Percentiles rank a stretch among this genome's conserved stretches.
These are phyloP conservation scores for Solenopsis invicta DNA, from an alignment of 1,140 invertebrate genomes.

Conservation along the genomic window DNA sequence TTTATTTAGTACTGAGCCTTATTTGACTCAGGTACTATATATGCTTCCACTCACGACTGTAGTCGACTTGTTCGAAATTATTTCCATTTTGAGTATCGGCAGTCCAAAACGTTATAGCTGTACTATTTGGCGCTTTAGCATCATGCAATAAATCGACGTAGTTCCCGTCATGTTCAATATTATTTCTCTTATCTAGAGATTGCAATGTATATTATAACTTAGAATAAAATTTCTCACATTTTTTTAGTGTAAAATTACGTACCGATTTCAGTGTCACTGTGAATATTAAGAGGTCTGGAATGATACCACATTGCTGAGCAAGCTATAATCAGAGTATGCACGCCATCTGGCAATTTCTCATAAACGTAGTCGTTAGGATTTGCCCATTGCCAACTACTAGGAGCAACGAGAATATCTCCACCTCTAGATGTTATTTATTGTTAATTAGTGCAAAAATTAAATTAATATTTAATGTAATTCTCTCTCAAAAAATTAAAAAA, in stretches of 20 bases:
- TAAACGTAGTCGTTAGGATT: constrained; percentile 84
- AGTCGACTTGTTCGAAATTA: constrained; percentile 72
- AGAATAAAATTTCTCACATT: neutral
- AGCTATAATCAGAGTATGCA: constrained; percentile 81
- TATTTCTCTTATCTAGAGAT: neutral
- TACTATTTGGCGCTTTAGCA: neutral
- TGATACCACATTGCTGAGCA: constrained; percentile 79
- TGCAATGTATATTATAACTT: neutral
- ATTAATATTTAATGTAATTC: neutral
- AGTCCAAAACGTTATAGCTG: neutral
- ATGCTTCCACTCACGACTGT: constrained; percentile 73
- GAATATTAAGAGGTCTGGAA: constrained; percentile 49
- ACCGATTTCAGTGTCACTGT: constrained; percentile 3
- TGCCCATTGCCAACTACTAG: constrained; percentile 84
- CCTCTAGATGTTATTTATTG: constrained; percentile 74
- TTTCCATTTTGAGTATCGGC: neutral
- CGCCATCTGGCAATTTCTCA: constrained; percentile 80
- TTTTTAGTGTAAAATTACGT: neutral
- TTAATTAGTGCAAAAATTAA: neutral
- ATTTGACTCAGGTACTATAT: no score
- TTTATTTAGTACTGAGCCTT: no score
- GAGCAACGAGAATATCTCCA: constrained; percentile 84
- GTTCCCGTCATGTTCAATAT: neutral
- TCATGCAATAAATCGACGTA: neutral
- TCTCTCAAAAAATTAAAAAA: neutral